These are phyloP conservation scores for Garrulus glandarius DNA, from an alignment of 2,797 vertebrate species.

Conservation along the genomic window DNA sequence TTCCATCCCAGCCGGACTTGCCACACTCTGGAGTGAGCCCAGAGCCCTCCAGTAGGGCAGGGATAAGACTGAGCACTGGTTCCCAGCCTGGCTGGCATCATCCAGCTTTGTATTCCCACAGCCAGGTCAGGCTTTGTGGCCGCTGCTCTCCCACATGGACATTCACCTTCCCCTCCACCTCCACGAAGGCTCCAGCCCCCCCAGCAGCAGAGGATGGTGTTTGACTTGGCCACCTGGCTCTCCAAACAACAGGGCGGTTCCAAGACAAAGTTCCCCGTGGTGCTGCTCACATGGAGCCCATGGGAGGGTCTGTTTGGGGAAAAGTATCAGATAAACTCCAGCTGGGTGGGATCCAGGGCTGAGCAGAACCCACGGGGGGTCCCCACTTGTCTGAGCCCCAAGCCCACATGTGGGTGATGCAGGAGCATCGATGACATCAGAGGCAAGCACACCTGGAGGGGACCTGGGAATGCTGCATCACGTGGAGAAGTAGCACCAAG, in stretches of 20 bases:
- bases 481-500: fast-evolving
- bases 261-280: not conserved
- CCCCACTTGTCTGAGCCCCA: not conserved
- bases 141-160: fast-evolving
- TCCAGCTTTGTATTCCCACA: not conserved
- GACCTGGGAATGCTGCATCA: not conserved
- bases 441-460: not conserved
- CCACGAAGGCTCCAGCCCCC: fast-evolving
- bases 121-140: not conserved
- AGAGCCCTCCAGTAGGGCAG: not conserved
- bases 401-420: fast-evolving
- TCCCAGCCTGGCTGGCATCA: too few species aligned
- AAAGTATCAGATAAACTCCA: not conserved
- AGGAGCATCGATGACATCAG: fast-evolving
- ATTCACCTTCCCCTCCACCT: not conserved
- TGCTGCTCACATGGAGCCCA: not conserved
- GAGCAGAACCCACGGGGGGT: not conserved
- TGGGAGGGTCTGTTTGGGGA: not conserved
- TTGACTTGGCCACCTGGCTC: not conserved
- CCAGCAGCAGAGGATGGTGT: not conserved
- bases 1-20: not conserved
- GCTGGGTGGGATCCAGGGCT: not conserved
- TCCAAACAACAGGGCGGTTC: not conserved
- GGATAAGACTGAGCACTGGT: not conserved
- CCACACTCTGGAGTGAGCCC: not conserved